These are phyloP conservation scores for Atrina japonica DNA, from an alignment of 2,888 invertebrate species.

Conservation along the genomic window DNA sequence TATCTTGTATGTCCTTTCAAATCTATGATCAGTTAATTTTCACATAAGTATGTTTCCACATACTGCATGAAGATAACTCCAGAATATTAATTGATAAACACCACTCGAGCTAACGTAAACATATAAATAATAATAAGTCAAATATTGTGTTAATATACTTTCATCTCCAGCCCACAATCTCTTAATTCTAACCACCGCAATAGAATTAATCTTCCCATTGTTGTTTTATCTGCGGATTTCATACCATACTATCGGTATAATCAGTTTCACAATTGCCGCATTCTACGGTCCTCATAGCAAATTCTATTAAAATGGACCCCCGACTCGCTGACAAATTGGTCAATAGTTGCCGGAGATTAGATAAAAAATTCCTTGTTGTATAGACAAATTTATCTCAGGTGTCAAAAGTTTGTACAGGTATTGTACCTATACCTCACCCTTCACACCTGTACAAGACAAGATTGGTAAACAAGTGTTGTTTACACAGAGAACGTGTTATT, in stretches of 20 bases:
- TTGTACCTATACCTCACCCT: conserved; percentile 8
- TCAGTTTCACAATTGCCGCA: conserved; percentile 16
- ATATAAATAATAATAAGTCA: conserved; percentile 15
- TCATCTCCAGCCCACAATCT: neutral
- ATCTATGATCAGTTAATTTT: too few relatives aligned
- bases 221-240: conserved; percentile 17
- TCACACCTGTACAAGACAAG: conserved; percentile 21
- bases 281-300: conserved; percentile 20
- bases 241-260: conserved; percentile 20
- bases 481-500: neutral
- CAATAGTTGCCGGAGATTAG: conserved; percentile 36
- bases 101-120: neutral
- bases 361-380: conserved; percentile 25
- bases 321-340: conserved; percentile 37
- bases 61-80: neutral
- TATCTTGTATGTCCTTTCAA: too few relatives aligned
- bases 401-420: conserved; percentile 28
- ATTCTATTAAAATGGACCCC: conserved; percentile 35
- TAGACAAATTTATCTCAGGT: conserved; percentile 18
- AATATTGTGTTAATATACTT: conserved; percentile 15
- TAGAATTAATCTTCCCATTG: conserved; percentile 23
- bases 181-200: conserved; percentile 1
- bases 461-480: neutral
- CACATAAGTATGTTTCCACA: conserved; percentile 1
- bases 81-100: conserved; percentile 6